Percentiles rank a stretch among this genome's conserved stretches.
Evolutionary conservation across 1,140 invertebrate genomes (phyloP).

Genomic region (Drosophila mojavensis): DNA sequence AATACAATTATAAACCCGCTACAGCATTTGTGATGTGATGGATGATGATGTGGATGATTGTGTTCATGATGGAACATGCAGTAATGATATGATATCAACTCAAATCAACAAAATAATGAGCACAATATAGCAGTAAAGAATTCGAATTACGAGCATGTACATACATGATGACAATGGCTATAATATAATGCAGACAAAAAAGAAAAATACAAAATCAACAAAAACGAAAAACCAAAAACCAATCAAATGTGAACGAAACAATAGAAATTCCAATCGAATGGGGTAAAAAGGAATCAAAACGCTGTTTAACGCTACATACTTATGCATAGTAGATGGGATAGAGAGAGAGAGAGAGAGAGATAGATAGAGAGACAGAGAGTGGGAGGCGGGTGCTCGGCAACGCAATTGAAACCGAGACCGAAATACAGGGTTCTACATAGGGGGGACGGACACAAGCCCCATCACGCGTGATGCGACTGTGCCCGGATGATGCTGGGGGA

Average conservation of each 20-base stretch:
- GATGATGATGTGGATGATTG: constrained; percentile 22
- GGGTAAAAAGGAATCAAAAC: constrained; percentile 63
- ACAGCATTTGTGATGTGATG: constrained; percentile 21
- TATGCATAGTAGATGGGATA: constrained; percentile 36
- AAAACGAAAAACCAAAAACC: background rate
- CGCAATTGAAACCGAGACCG: constrained; percentile 30
- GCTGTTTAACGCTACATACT: constrained; percentile 74
- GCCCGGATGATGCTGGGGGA: background rate
- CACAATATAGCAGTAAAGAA: constrained; percentile 22
- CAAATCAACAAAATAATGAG: constrained; percentile 22
- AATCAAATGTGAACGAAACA: constrained; percentile 48
- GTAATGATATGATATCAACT: constrained; percentile 5
- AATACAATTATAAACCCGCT: no score
- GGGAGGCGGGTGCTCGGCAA: no score
- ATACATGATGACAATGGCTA: constrained; percentile 17
- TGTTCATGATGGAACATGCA: constrained; percentile 37
- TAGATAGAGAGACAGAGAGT: no score
- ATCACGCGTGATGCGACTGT: constrained; percentile 20
- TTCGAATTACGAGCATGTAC: constrained; percentile 23
- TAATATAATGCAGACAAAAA: constrained; percentile 15
- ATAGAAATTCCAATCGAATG: constrained; percentile 50
- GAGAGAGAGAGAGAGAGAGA: background rate
- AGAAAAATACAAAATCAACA: no score
- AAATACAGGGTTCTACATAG: constrained; percentile 40
- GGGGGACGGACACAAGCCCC: background rate